A percentile compares a stretch with the other conserved stretches of the same genome.
Evolutionary conservation across 2,888 invertebrate species (phyloP).

Genomic region (Cremastobaeus sp.): DNA sequence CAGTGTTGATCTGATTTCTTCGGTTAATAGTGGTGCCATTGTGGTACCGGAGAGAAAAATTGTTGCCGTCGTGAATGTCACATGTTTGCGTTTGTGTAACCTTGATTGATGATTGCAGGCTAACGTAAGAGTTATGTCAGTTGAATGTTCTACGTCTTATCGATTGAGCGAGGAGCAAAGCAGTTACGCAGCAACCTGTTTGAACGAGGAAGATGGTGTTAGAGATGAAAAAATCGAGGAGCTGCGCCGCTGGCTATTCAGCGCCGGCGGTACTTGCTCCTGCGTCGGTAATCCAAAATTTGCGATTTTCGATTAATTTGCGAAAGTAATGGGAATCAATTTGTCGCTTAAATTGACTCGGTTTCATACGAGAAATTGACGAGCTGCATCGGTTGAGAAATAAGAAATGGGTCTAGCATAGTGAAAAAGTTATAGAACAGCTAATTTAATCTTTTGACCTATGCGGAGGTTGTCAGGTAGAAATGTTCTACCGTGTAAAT

Average conservation of each 20-base stretch:
- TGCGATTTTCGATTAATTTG: no score
- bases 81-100: slow-evolving; percentile 8
- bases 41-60: neutral
- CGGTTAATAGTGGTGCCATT: neutral
- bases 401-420: no score
- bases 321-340: no score
- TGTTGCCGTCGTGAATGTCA: neutral
- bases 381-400: no score
- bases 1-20: no score
- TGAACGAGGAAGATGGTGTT: slow-evolving; percentile 75
- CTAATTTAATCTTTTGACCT: no score
- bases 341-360: no score
- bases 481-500: no score
- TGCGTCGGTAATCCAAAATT: slow-evolving; percentile 71
- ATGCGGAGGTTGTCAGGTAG: no score
- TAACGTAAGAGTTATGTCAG: slow-evolving; percentile 35
- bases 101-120: neutral
- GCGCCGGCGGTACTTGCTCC: slow-evolving; percentile 73
- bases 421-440: no score
- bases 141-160: slow-evolving; percentile 27
- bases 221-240: slow-evolving; percentile 73
- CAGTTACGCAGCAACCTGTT: slow-evolving; percentile 68
- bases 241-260: slow-evolving; percentile 76
- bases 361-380: no score
- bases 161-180: slow-evolving; percentile 66